Conservation (phyloP, 2,113 vertebrate genomes). For the Steatornis caripensis region DNA sequence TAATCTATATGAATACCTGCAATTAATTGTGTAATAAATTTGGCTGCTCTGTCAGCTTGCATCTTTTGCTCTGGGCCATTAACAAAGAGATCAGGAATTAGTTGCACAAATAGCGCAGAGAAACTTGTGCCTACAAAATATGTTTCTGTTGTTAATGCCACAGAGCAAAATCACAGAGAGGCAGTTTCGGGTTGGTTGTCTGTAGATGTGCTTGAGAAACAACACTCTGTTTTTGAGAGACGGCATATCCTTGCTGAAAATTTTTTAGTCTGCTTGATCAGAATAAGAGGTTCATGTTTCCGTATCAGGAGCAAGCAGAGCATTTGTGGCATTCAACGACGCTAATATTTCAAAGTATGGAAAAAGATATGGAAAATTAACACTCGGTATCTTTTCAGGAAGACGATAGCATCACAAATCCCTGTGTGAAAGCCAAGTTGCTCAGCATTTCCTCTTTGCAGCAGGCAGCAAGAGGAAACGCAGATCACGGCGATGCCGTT, state of each 20-base stretch:
- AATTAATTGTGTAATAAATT: neutral
- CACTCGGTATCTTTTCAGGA: neutral
- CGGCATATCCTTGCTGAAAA: neutral
- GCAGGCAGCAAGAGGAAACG: accelerated
- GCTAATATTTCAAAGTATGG: neutral
- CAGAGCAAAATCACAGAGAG: neutral
- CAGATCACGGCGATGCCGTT: accelerated
- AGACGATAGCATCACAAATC: neutral
- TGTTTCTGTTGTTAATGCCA: neutral
- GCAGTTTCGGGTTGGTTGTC: neutral
- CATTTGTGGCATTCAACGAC: neutral
- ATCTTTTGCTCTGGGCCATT: neutral
- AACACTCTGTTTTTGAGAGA: neutral
- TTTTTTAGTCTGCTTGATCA: neutral
- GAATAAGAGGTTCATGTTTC: neutral
- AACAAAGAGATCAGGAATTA: neutral
- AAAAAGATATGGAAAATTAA: neutral
- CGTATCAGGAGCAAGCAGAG: neutral
- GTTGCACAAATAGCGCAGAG: neutral
- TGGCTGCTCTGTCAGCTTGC: neutral
- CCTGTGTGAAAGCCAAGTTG: neutral
- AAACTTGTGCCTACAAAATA: neutral
- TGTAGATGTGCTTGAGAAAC: neutral
- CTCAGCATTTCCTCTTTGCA: neutral
- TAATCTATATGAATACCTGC: neutral